Conservation (phyloP, 2,888 invertebrate genomes). For the Tetranychus truncatus region DNA sequence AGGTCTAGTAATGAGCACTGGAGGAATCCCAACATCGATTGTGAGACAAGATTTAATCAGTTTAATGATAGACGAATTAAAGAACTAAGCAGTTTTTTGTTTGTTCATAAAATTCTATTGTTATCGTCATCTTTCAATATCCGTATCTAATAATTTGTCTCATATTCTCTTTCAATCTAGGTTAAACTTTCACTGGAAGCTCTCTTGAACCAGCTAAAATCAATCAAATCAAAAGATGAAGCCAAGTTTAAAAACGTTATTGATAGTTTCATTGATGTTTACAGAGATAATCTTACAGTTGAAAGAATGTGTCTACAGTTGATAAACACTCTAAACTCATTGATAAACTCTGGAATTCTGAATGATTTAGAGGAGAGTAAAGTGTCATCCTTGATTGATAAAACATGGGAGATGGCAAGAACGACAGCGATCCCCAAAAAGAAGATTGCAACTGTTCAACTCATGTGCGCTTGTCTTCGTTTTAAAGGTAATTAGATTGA, state of each 20-base stretch:
- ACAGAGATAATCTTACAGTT: not conserved
- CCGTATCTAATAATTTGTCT: not conserved
- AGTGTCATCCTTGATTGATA: not conserved
- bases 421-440: slow-evolving; percentile 1
- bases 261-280: not conserved
- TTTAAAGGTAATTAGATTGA: slow-evolving; percentile 11
- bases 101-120: too few relatives aligned
- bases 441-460: not conserved
- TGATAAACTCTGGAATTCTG: not conserved
- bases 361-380: not conserved
- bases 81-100: too few relatives aligned
- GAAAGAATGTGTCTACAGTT: slow-evolving; percentile 7
- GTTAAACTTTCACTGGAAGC: not conserved
- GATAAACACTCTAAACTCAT: not conserved
- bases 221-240: not conserved
- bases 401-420: not conserved
- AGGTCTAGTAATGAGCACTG: slow-evolving; percentile 7
- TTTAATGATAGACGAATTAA: too few relatives aligned
- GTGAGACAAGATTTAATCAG: not conserved
- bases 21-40: slow-evolving; percentile 4
- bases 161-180: not conserved
- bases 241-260: not conserved
- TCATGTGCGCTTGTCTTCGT: slow-evolving; percentile 2
- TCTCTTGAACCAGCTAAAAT: not conserved
- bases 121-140: not conserved